A percentile compares a stretch with the other conserved stretches of the same genome.
These are phyloP conservation scores for Synergus japonicus DNA, from an alignment of 2,888 invertebrate genomes.

Conservation along the genomic window DNA sequence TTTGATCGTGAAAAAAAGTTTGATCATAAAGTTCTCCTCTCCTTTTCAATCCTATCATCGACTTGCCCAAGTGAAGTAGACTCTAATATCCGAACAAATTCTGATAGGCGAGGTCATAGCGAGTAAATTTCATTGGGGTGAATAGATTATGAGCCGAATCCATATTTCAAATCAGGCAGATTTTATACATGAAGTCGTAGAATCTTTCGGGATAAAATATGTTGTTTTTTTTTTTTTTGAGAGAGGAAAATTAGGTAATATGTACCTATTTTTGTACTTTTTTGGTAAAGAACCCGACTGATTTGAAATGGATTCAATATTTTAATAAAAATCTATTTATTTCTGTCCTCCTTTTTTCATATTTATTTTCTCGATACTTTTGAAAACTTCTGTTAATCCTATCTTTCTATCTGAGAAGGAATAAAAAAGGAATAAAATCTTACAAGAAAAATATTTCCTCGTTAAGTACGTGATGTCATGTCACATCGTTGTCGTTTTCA, in stretches of 20 bases:
- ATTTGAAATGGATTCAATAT: neutral
- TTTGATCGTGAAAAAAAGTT: slow-evolving; percentile 18
- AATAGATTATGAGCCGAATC: too few relatives aligned
- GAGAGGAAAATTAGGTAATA: too few relatives aligned
- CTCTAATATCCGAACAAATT: neutral
- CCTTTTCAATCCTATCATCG: neutral
- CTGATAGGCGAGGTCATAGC: too few relatives aligned
- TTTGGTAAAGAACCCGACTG: too few relatives aligned
- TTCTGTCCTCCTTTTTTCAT: neutral
- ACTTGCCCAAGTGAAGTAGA: neutral
- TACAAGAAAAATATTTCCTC: neutral
- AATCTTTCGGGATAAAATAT: too few relatives aligned
- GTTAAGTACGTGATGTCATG: neutral
- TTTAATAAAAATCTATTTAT: neutral
- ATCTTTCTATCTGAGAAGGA: neutral
- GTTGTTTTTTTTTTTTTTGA: too few relatives aligned
- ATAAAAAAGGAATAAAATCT: neutral
- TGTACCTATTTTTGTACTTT: too few relatives aligned
- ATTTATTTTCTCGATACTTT: neutral
- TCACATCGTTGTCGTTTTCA: slow-evolving; percentile 1
- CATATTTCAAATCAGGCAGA: too few relatives aligned
- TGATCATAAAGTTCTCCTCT: slow-evolving; percentile 22
- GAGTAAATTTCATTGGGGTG: too few relatives aligned
- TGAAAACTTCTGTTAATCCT: neutral
- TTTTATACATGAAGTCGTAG: too few relatives aligned